These are phyloP conservation scores for Scaptomyza polygonia DNA, from an alignment of 2,888 invertebrate species.

Conservation along the genomic window DNA sequence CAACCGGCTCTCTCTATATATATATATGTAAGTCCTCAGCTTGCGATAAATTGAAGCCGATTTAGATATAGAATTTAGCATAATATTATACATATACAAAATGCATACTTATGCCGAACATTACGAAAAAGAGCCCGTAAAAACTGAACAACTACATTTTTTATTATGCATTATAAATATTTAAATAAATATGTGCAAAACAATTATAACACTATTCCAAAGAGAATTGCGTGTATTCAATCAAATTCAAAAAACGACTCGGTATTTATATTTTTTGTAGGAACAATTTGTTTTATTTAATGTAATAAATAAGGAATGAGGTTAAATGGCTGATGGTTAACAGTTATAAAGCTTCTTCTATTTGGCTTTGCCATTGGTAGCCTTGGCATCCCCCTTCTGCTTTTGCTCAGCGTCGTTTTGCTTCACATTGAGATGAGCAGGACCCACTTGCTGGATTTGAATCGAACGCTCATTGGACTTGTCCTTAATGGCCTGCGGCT, in stretches of 20 bases:
- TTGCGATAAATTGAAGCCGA: conserved; percentile 49
- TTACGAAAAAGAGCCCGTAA: background rate
- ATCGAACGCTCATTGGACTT: conserved; percentile 84
- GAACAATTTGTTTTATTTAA: conserved; percentile 3
- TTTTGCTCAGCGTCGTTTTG: conserved; percentile 30
- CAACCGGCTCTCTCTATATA: conserved; percentile 31
- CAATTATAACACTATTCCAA: conserved; percentile 55
- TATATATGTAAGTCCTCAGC: conserved; percentile 43
- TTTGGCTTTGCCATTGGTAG: conserved; percentile 26
- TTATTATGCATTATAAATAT: conserved; percentile 69
- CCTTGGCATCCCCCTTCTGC: conserved; percentile 10
- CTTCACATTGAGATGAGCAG: conserved; percentile 84
- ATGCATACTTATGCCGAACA: conserved; percentile 57
- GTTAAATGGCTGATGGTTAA: background rate
- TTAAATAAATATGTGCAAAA: conserved; percentile 72
- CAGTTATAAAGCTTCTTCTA: conserved; percentile 5
- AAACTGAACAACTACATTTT: conserved; percentile 63
- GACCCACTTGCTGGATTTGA: conserved; percentile 87
- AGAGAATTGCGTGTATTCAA: conserved; percentile 17
- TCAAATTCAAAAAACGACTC: background rate
- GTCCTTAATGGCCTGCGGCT: conserved; percentile 85
- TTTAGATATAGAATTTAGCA: conserved; percentile 61
- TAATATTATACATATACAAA: conserved; percentile 46
- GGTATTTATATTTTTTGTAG: background rate
- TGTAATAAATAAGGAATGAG: conserved; percentile 8